These are phyloP conservation scores for Oncorhynchus gorbuscha DNA, from an alignment of 2,113 vertebrate genomes.

Conservation along the genomic window DNA sequence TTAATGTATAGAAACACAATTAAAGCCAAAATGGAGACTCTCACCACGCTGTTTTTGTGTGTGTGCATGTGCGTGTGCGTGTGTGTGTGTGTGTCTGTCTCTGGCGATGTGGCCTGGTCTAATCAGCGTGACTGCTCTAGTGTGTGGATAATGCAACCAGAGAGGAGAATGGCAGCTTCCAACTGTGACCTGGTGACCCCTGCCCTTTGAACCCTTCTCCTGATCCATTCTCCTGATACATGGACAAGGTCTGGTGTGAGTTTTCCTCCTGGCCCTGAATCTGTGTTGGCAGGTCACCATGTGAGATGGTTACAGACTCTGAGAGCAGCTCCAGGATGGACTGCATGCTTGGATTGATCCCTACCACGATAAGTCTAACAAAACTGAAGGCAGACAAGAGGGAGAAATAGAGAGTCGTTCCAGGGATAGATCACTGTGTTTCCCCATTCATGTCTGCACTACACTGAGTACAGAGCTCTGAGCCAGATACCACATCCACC, in stretches of 20 bases:
- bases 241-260: constrained; percentile 32
- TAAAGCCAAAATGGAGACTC: constrained; percentile 45
- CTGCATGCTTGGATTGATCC: constrained; percentile 45
- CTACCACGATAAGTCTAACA: constrained; percentile 27
- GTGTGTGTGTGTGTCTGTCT: neutral
- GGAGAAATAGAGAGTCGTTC: constrained; percentile 20
- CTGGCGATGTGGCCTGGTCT: neutral
- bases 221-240: constrained; percentile 40
- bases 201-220: neutral
- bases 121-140: neutral
- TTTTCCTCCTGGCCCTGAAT: constrained; percentile 38
- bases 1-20: constrained; percentile 67
- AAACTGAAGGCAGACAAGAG: too few relatives aligned
- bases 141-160: neutral
- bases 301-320: constrained; percentile 45
- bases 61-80: neutral
- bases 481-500: constrained; percentile 30
- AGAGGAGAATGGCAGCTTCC: too few relatives aligned
- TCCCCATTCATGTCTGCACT: neutral
- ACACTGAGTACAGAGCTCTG: constrained; percentile 36
- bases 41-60: constrained; percentile 11
- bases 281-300: constrained; percentile 48
- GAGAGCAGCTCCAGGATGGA: constrained; percentile 18
- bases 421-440: constrained; percentile 20
- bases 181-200: neutral